Conservation (phyloP, 2,888 invertebrate species). For the Pollenia angustigena region DNA sequence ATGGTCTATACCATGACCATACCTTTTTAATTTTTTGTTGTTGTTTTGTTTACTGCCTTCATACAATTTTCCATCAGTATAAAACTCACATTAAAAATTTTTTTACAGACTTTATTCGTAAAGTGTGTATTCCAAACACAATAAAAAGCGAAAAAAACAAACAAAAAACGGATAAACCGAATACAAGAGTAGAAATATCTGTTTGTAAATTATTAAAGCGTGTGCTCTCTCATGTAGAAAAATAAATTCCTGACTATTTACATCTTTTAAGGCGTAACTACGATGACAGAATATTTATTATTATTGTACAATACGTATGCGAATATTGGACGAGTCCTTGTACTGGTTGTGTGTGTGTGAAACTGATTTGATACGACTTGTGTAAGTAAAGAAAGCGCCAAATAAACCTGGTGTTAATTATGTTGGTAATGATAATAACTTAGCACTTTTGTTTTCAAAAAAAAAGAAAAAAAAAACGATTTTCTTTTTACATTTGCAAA, state of each 20-base stretch:
- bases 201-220: slow-evolving; percentile 18
- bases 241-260: slow-evolving; percentile 24
- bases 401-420: slow-evolving; percentile 21
- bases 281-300: slow-evolving; percentile 23
- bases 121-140: too few species aligned
- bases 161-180: not conserved
- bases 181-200: not conserved
- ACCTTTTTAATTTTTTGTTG: too few species aligned
- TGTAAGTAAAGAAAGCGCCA: not conserved
- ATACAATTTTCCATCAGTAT: too few species aligned
- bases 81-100: too few species aligned
- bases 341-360: not conserved
- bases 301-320: not conserved
- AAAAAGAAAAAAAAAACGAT: too few species aligned
- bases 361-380: not conserved
- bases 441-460: not conserved
- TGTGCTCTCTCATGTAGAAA: slow-evolving; percentile 24
- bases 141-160: too few species aligned
- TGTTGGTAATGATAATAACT: slow-evolving; percentile 15
- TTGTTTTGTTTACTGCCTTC: too few species aligned
- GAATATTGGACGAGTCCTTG: not conserved
- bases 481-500: too few species aligned
- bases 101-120: too few species aligned
- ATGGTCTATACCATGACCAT: too few species aligned
- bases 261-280: slow-evolving; percentile 26